Percentiles rank a stretch among this genome's conserved stretches.
phyloP scores from a whole-genome alignment of 2,797 vertebrate genomes.

The Eutrigla gurnardus region DNA sequence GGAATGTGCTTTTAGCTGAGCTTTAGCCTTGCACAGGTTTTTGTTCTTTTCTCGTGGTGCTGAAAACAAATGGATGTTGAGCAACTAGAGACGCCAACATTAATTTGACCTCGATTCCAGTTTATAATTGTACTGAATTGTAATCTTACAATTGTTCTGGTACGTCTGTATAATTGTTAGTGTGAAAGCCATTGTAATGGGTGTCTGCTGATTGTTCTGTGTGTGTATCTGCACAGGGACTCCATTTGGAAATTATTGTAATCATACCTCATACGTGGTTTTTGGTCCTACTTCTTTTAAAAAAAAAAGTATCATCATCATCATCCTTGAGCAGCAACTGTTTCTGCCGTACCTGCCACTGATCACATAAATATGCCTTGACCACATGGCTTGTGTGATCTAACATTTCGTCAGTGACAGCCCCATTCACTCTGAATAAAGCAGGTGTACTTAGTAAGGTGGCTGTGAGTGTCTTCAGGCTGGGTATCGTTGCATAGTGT shows the following conservation, averaged over 20 bases:
- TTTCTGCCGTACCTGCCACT: background rate
- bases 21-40: background rate
- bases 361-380: background rate
- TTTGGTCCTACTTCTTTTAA: too few species aligned
- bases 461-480: slow-evolving; percentile 16
- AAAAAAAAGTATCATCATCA: too few species aligned
- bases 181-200: background rate
- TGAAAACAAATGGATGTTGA: background rate
- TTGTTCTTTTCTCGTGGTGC: background rate
- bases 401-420: background rate
- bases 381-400: slow-evolving; percentile 4
- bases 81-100: background rate
- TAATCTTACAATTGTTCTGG: background rate
- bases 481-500: slow-evolving; percentile 21
- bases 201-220: slow-evolving; percentile 2
- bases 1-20: background rate
- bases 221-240: background rate
- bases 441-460: slow-evolving; percentile 20
- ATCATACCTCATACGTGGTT: too few species aligned
- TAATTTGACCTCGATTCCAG: background rate
- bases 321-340: background rate
- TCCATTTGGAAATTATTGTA: background rate
- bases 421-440: slow-evolving; percentile 10
- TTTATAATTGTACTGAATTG: background rate
- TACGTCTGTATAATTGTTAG: background rate